Evolutionary conservation across 2,888 invertebrate species (phyloP), one percentile per base, ranked within the genome.

Genomic region (Campoplex nolae): DNA sequence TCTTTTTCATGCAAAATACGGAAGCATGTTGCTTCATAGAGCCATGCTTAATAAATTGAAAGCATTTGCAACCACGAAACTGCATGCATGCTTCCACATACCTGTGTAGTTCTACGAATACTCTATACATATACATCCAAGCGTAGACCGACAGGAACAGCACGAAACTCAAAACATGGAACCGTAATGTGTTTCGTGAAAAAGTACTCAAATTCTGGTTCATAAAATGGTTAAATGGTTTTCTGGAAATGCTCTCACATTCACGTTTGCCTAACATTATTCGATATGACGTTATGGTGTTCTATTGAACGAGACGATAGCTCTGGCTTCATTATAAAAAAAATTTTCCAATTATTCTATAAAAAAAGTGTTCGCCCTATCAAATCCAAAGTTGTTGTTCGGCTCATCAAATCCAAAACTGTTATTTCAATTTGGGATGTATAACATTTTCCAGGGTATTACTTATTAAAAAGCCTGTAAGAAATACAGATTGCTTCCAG

Each of bases 1-100:
- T 76, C 86, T 70, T 70, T 76, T 75, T 58, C 32, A 35, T 13
- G 32, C 71, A 51, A 74, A 85, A 79, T 65, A 78, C 54, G 79
- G 65, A 71, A 83, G 74, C 83, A 83, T 32, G 16, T 62, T 86
- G 79, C 74, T 78, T 85, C 83, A 83, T 83, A 76, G 71, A 70
- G 65, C 75, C 35, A 71, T 79, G 75, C 79, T 86, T 83, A 83
- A 86, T 83, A 86, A 83, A 83, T 83, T 79, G 83, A 86, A 86
- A 86, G 86, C 83, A 83, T 86, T 86, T 79, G 51, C 70, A 75
- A 45, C 71, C 56, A 32, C 35, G 70, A 58, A 58, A 79, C 28
- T 23, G 11, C 68, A 68, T 38, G 56, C 78, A 73, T 38, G 32
- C 35, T 35, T 58, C 23, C 56, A 38, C 9, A 28, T 42, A 8